These are phyloP conservation scores for Pogonognathellus flavescens DNA, from an alignment of 1,140 invertebrate species.

Conservation along the genomic window DNA sequence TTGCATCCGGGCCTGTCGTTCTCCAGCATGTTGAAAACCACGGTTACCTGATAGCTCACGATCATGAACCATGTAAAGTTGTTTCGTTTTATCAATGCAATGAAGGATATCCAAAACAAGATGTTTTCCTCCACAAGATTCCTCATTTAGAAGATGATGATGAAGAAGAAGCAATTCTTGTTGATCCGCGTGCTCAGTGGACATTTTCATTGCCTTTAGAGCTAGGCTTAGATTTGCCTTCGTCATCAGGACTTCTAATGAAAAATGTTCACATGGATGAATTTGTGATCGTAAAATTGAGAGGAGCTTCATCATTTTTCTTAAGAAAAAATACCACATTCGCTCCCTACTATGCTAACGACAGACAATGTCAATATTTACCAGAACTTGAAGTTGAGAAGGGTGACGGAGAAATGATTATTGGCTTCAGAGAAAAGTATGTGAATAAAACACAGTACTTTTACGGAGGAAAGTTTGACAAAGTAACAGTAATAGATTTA, in stretches of 20 bases:
- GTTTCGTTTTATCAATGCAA: neutral
- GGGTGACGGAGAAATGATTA: neutral
- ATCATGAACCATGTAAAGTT: neutral
- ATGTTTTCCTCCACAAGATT: conserved; percentile 13
- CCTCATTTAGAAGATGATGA: neutral
- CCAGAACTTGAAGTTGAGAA: conserved; percentile 4
- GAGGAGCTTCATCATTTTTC: neutral
- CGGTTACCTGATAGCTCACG: conserved; percentile 21
- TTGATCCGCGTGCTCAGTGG: conserved; percentile 43
- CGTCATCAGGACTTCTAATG: conserved; percentile 35
- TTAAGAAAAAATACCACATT: conserved; percentile 42
- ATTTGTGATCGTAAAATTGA: conserved; percentile 19
- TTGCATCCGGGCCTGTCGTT: neutral
- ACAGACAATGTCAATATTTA: conserved; percentile 41
- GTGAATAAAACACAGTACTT: conserved; percentile 19
- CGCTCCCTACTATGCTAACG: conserved; percentile 29
- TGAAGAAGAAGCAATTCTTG: neutral
- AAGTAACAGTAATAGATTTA: neutral
- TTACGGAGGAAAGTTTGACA: neutral
- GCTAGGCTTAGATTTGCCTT: neutral
- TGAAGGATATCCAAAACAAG: conserved; percentile 19
- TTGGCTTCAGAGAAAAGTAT: conserved; percentile 26
- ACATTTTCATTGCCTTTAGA: conserved; percentile 30
- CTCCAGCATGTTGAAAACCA: conserved; percentile 25
- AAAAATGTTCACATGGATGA: conserved; percentile 35